phyloP scores from a whole-genome alignment of 2,888 invertebrate genomes.

The Xylocampa areola region DNA sequence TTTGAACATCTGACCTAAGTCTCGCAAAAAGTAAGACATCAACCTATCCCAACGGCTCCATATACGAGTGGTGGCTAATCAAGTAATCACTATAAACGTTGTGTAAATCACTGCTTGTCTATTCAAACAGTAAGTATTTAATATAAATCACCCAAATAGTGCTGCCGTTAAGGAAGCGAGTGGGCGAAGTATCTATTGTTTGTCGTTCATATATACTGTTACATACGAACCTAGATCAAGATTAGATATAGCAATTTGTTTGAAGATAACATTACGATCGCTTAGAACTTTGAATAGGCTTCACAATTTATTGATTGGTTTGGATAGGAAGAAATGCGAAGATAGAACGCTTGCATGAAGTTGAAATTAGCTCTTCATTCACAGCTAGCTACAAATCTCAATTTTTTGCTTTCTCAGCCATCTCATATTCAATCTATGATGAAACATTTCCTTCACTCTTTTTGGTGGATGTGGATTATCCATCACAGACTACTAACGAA shows the following conservation, averaged over 20 bases:
- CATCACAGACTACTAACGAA: too few species aligned
- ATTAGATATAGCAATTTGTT: conserved; percentile 46
- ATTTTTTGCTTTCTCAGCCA: too few species aligned
- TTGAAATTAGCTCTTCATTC: background rate
- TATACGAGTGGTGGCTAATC: conserved; percentile 41
- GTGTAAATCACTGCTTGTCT: conserved; percentile 34
- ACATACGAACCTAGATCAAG: conserved; percentile 39
- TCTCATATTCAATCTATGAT: too few species aligned
- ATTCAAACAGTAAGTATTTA: conserved; percentile 30
- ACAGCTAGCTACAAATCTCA: too few species aligned
- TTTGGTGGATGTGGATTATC: too few species aligned
- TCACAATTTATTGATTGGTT: conserved; percentile 14
- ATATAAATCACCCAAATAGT: conserved; percentile 54
- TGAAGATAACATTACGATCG: conserved; percentile 25
- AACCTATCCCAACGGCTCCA: conserved; percentile 21
- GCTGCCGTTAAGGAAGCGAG: conserved; percentile 48
- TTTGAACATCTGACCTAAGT: background rate
- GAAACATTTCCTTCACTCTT: too few species aligned
- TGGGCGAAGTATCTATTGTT: conserved; percentile 55
- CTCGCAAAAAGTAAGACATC: conserved; percentile 33
- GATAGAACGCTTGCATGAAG: background rate
- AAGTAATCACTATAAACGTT: conserved; percentile 35
- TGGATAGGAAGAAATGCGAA: background rate
- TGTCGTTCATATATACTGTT: conserved; percentile 30
- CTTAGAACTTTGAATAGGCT: conserved; percentile 19